phyloP scores from a whole-genome alignment of 2,113 vertebrate species.

The Promerops cafer region DNA sequence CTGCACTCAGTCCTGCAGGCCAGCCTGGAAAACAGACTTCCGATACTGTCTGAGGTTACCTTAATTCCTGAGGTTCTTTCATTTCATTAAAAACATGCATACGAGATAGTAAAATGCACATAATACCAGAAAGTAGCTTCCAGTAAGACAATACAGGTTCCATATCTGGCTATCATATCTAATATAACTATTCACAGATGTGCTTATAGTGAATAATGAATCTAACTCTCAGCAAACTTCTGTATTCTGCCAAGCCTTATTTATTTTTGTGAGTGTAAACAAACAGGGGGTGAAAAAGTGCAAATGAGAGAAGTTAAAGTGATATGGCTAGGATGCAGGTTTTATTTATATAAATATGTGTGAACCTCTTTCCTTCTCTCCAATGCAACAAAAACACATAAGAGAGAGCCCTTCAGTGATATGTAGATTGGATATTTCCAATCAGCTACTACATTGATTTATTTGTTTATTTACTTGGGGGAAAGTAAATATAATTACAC shows the following conservation, averaged over 20 bases:
- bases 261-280: not conserved
- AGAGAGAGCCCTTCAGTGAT: not conserved
- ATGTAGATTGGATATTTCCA: not conserved
- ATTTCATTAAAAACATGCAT: not conserved
- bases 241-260: not conserved
- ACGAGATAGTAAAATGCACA: rapidly evolving
- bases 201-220: not conserved
- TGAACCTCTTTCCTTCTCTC: not conserved
- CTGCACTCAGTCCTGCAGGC: not conserved
- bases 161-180: not conserved
- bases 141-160: not conserved
- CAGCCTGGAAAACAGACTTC: not conserved
- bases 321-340: not conserved
- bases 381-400: not conserved
- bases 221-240: not conserved
- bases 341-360: not conserved
- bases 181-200: not conserved
- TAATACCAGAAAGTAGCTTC: not conserved
- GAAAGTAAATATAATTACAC: not conserved
- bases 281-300: not conserved
- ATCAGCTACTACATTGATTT: not conserved
- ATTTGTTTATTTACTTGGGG: not conserved
- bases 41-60: not conserved
- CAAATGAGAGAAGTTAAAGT: not conserved
- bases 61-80: not conserved